Conservation (phyloP, 2,113 vertebrate species). For the Salminus brasiliensis region DNA sequence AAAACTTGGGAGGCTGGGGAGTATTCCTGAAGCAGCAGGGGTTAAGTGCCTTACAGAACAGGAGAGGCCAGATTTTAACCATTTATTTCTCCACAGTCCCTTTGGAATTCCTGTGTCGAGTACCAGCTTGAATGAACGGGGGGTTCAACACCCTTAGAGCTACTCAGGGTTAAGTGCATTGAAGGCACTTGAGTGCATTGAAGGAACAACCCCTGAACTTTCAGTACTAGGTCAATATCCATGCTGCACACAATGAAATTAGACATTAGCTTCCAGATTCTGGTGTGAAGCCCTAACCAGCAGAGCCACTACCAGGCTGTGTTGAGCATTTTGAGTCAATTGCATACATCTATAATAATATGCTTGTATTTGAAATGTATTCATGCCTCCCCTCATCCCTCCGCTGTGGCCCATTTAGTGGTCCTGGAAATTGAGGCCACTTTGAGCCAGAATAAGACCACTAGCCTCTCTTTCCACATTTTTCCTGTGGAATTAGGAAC, state of each 20-base stretch:
- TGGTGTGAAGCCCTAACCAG: not conserved
- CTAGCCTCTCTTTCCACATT: not conserved
- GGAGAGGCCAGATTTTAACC: not conserved
- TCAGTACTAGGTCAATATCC: not conserved
- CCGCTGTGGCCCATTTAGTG: not conserved
- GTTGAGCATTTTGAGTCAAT: not conserved
- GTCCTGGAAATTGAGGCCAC: conserved; percentile 14
- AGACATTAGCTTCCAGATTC: not conserved
- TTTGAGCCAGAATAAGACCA: conserved; percentile 7
- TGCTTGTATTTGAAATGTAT: not conserved
- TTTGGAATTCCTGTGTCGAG: not conserved
- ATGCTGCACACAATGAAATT: not conserved
- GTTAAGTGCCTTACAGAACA: not conserved
- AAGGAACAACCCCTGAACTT: not conserved
- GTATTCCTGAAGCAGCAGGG: not conserved
- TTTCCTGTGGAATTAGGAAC: not conserved
- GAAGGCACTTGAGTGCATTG: not conserved
- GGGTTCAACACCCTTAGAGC: not conserved
- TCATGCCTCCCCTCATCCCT: not conserved
- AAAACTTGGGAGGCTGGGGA: not conserved
- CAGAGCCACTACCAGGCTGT: not conserved
- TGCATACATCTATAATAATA: conserved; percentile 22
- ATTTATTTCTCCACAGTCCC: not conserved
- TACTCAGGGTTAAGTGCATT: not conserved
- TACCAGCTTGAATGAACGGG: not conserved